Evolutionary conservation across 1,140 invertebrate species (phyloP), one percentile per base, ranked within the genome.

Genomic region (Lithobius niger): DNA sequence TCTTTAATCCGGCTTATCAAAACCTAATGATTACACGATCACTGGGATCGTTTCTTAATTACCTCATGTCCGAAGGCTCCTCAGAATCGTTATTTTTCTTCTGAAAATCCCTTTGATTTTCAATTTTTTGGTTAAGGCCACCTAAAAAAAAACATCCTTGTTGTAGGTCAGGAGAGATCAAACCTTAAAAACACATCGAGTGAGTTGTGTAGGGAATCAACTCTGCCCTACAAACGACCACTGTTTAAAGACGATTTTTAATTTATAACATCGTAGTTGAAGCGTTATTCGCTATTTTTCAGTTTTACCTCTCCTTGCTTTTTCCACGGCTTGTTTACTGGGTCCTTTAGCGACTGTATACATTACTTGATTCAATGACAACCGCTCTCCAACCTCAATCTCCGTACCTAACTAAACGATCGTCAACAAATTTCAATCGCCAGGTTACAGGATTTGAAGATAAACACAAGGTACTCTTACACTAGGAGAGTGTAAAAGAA

Each of bases 311-410:
- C 84, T 76, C 65, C 85, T 75, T 60, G 84, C 83, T 77, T 88
- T 88, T 49, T 83, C 83, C 60, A 86, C 83, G 65, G 87, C 44
- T 47, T 10, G 84, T 74, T 88, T 87, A 71, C 82, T 87, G 50
- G 84, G 83, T 54, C 83, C 83, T 75, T 86, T 86, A 55, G 82
- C 82, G 61, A 88, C 81, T 62, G 84, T 86, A 75, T 88, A 88
- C 85, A 88, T 87, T 63, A 47, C 44, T 47, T 18, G 31, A 40
- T 40, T 40, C 10, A 40, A 40, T n/a, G n/a, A n/a, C n/a, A n/a
- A n/a, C n/a, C n/a, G n/a, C n/a, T n/a, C n/a, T n/a, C n/a, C n/a
- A n/a, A n/a, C n/a, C n/a, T n/a, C n/a, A n/a, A n/a, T n/a, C n/a
- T n/a, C n/a, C n/a, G n/a, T n/a, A n/a, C n/a, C n/a, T n/a, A n/a